Conservation (phyloP, 2,797 vertebrate genomes). For the Gallinago nigripennis region DNA sequence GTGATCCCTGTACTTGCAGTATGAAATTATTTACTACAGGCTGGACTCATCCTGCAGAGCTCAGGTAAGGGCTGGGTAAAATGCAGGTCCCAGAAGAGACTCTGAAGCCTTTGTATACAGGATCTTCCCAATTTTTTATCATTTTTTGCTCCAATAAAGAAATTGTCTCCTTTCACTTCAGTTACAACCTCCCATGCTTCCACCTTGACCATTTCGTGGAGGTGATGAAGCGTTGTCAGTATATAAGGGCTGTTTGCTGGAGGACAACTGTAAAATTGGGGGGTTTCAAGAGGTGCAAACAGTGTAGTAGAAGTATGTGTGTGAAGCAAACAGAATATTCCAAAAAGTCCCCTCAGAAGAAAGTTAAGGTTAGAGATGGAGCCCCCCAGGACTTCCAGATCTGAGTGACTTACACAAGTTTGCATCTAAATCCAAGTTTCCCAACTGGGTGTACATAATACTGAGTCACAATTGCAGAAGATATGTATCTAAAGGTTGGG, state of each 20-base stretch:
- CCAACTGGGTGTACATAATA: background rate
- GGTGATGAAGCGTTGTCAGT: background rate
- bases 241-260: background rate
- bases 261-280: background rate
- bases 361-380: background rate
- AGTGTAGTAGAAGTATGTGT: fast-evolving
- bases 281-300: background rate
- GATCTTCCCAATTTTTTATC: background rate
- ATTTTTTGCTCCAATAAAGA: background rate
- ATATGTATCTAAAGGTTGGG: fast-evolving
- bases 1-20: background rate
- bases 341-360: background rate
- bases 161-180: background rate
- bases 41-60: background rate
- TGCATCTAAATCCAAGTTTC: background rate
- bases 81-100: background rate
- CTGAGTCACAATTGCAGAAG: background rate
- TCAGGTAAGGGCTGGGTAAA: background rate
- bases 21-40: background rate
- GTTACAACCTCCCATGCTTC: background rate
- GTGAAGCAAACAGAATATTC: background rate
- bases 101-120: background rate
- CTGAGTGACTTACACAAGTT: background rate
- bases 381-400: background rate
- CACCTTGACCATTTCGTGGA: background rate